A percentile compares a stretch with the other conserved stretches of the same genome.
phyloP scores from a whole-genome alignment of 2,888 invertebrate species.

The Drosophila atripex region DNA sequence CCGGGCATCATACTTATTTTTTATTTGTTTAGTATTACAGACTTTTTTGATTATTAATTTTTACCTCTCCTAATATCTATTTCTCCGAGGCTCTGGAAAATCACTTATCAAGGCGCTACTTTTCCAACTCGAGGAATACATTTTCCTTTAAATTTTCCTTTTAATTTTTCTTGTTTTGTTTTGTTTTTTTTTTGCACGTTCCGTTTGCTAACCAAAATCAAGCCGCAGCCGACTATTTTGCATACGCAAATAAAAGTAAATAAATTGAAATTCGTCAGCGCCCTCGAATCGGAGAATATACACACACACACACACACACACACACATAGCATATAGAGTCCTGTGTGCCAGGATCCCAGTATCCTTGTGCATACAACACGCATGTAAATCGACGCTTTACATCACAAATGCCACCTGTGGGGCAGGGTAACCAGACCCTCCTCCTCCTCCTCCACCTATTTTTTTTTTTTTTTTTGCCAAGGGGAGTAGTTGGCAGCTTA shows the following conservation, averaged over 20 bases:
- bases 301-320: too few species aligned
- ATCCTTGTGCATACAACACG: conserved; percentile 52
- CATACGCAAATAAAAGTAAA: conserved; percentile 76
- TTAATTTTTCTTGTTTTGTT: too few species aligned
- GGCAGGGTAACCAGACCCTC: too few species aligned
- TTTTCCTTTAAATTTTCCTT: not conserved
- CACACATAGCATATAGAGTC: not conserved
- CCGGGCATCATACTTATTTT: too few species aligned
- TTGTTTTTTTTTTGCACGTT: conserved; percentile 1
- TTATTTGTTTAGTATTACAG: too few species aligned
- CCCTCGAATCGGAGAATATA: conserved; percentile 1
- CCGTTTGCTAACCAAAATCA: conserved; percentile 64
- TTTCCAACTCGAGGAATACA: not conserved
- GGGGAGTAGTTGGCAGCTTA: conserved; percentile 59
- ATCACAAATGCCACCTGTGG: conserved; percentile 74
- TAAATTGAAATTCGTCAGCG: conserved; percentile 71
- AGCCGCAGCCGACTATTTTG: conserved; percentile 66
- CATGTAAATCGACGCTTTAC: conserved; percentile 76
- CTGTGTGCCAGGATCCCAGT: not conserved
- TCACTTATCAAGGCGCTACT: not conserved
- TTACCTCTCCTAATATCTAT: too few species aligned
- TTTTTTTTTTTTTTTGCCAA: not conserved
- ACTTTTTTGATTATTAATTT: too few species aligned
- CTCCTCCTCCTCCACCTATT: too few species aligned
- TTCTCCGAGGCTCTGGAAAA: not conserved